Base-by-base conservation (phyloP, 2,797 vertebrate genomes). In the Pangasius mekongensis region DNA sequence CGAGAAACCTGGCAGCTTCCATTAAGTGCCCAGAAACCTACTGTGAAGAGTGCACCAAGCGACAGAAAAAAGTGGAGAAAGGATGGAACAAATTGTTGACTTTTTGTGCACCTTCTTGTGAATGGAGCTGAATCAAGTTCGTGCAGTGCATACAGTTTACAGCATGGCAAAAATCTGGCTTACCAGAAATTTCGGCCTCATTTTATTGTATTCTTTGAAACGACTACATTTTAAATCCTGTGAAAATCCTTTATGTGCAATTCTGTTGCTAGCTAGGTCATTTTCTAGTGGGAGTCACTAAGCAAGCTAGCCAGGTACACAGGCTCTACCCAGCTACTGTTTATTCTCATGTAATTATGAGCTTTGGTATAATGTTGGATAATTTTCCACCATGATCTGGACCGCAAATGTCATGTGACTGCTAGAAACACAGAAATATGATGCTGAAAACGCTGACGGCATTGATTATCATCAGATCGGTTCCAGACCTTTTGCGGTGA, bases 1-100 rank as follows among this genome's bases (percentile, higher is more conserved):
- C 20, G 24, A 89, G 73, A 80, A 39, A 39, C 56, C 83, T 86
- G 89, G 88, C 90, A 87, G 73, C 56, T 84, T 73, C 47, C 49
- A 89, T 89, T 87, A 89, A 52, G 58, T 77, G 74, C 74, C 33
- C 33, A 0, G 47, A 49, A 6, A n/a, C 83, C 33, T 74, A 71
- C 20, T 60, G 78, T 60, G 49, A n/a, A 71, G 87, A 47, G 27
- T 67, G 54, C 36, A 71, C 49, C 33, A 30, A 43, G 24, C 20
- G 14, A 71, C 69, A 78, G 58, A 5, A 56, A 69, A 71, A 71
- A 39, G 5, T 81, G 22, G 78, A 78, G 66, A 86, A 36, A n/a
- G 56, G 24, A 36, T 77, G 18, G 47, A 43, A 30, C 14, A 62
- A 86, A 83, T 20, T 13, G 20, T 64, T 83, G 24, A 2, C 14